Evolutionary conservation across 2,888 invertebrate genomes (phyloP).

Genomic region (Zhengitettix transpicula): DNA sequence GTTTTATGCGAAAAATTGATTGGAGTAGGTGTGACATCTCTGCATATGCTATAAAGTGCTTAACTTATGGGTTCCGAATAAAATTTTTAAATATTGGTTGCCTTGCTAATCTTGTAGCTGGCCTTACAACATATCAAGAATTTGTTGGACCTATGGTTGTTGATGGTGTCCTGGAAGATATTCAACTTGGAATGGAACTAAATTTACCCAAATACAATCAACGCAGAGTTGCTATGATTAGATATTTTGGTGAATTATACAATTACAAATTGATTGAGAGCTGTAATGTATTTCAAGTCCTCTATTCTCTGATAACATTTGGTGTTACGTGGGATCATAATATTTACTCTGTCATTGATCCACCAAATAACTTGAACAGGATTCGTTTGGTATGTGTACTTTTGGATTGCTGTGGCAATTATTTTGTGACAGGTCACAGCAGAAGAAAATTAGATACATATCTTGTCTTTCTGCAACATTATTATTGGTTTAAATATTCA

Average conservation of each 20-base stretch:
- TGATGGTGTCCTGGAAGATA: conserved; percentile 89
- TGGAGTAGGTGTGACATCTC: conserved; percentile 69
- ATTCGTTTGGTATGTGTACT: conserved; percentile 75
- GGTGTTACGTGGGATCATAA: conserved; percentile 63
- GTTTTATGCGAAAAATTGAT: conserved; percentile 71
- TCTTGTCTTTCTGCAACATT: conserved; percentile 52
- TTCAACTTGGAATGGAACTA: conserved; percentile 71
- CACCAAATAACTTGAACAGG: conserved; percentile 78
- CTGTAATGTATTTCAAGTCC: conserved; percentile 65
- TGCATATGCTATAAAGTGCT: conserved; percentile 65
- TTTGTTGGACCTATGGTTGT: conserved; percentile 79
- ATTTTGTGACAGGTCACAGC: conserved; percentile 82
- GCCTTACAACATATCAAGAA: conserved; percentile 68
- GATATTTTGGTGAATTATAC: conserved; percentile 91
- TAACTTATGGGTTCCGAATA: conserved; percentile 77
- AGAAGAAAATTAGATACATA: conserved; percentile 83
- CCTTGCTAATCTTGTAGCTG: conserved; percentile 77
- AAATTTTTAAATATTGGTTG: conserved; percentile 79
- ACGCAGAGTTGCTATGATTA: conserved; percentile 79
- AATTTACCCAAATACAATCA: conserved; percentile 87
- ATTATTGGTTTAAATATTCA: conserved; percentile 66
- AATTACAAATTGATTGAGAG: conserved; percentile 91
- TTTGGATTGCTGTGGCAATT: conserved; percentile 84
- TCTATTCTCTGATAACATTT: conserved; percentile 85
- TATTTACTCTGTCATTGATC: conserved; percentile 54